Evolutionary conservation across 2,113 vertebrate species (phyloP), one percentile per base, ranked within the genome.

Genomic region (Hippocampus mohnikei): DNA sequence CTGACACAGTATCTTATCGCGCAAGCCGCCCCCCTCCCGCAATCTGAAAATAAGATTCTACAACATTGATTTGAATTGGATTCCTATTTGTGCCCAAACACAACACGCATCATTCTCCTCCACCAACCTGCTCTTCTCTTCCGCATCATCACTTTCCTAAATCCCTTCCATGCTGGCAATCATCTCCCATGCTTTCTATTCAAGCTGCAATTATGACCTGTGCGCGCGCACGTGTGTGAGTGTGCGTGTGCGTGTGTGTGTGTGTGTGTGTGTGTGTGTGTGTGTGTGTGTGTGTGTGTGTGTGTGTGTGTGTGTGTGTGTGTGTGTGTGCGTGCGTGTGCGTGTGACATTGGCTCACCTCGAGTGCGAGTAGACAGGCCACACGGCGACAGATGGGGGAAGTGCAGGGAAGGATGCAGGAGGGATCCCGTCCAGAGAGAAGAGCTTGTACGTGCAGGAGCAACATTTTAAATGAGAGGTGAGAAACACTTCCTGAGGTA

Each of bases 321-420:
- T n/a, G n/a, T n/a, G n/a, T n/a, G n/a, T n/a, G n/a, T n/a, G 77
- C 37, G 40, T 56, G 46, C 53, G 70, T 53, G 64, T 72, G 63
- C 71, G 61, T 67, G 67, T 70, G 58, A 61, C 25, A 56, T 64
- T 56, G 48, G 15, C 58, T 66, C n/a, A 65, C 41, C 72, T 85
- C 78, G 58, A 73, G 67, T 75, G 78, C 69, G 6, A 73, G 67
- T 66, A 75, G 65, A 67, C 69, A 77, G 80, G 46, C 76, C 77
- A 72, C 8, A 52, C 33, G n/a, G 69, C 18, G 76, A 72, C 85
- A 88, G 87, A 87, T 85, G 88, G 87, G 82, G 67, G 46, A 79
- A 58, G 76, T 75, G 81, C 82, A 69, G 87, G 86, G 53, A 73
- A 68, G 74, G 65, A n/a, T 53, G 52, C 7, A 61, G 79, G 74